Base-by-base conservation (phyloP, 2,888 invertebrate genomes). In the Patella ulyssiponensis region DNA sequence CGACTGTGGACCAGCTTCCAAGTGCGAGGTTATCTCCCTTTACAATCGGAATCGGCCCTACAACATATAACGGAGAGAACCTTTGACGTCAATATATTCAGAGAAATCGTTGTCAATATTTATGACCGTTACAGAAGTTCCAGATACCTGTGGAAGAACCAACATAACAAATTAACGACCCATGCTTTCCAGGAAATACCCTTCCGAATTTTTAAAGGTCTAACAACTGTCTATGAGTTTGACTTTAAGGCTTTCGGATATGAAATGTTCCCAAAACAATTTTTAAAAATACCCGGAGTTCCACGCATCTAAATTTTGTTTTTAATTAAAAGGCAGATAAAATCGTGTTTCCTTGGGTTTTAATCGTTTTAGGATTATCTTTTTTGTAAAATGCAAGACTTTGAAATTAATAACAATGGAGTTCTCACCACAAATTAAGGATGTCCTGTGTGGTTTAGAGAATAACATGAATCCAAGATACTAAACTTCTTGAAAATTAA, bases 151-250 rank as follows among this genome's bases (percentile, higher is more conserved):
- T 64, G 64, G 64, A 23, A 64, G 23, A 64, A 64, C 20, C 64
- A 64, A 23, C 20, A 64, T 23, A 64, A 64, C 23, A 64, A 64
- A 64, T 64, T 64, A 64, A 23, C 23, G 11, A 64, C 64, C 20
- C 64, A 64, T 14, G 64, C 64, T 20, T 64, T 23, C 14, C 20
- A 64, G 23, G 64, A 64, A 23, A 64, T 64, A 12, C 64, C 64
- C 11, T 64, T 64, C 64, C 64, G 64, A 64, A 64, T 64, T 64
- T 64, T 64, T 20, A 64, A 64, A 64, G 23, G 23, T 64, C 23
- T 64, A 14, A 64, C 64, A 64, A 20, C 20, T 23, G 14, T 64
- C 11, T 64, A 20, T 15, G 64, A 20, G 20, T 64, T 64, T 64
- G 64, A 64, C 14, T 64, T 64, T 23, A 64, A 64, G 11, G 64